These are phyloP conservation scores for Lasioglossum pauxillum DNA, from an alignment of 2,888 invertebrate species.

Conservation along the genomic window DNA sequence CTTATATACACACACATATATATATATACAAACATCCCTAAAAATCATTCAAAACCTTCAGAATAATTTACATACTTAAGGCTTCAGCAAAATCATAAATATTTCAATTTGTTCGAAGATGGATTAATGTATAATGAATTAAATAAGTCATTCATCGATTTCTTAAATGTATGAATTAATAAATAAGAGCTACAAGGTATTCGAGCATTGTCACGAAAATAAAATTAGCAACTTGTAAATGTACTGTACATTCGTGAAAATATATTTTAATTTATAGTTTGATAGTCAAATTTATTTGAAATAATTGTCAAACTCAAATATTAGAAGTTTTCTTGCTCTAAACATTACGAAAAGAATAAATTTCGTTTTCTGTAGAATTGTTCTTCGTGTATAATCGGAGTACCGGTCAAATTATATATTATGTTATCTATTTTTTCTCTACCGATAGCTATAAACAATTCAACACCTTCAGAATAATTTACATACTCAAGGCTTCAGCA, in stretches of 20 bases:
- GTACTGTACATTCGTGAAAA: not conserved
- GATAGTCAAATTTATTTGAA: not conserved
- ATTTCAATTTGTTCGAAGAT: not conserved
- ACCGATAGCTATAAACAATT: conserved; percentile 56
- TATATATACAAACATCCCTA: conserved; percentile 23
- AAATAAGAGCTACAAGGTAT: not conserved
- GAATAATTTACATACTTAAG: not conserved
- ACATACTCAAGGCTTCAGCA: too few species aligned
- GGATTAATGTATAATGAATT: not conserved
- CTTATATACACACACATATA: not conserved
- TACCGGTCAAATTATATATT: conserved; percentile 80
- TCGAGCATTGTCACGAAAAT: not conserved
- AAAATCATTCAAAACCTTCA: conserved; percentile 15
- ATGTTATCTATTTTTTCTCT: conserved; percentile 82
- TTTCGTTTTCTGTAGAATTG: conserved; percentile 78
- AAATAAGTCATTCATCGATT: not conserved
- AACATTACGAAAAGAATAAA: conserved; percentile 38
- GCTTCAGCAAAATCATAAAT: not conserved
- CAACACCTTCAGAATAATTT: too few species aligned
- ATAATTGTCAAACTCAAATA: not conserved
- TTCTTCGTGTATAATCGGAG: conserved; percentile 81
- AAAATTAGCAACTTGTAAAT: not conserved
- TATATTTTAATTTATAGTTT: not conserved
- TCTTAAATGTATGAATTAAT: not conserved
- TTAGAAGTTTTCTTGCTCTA: not conserved